These are phyloP conservation scores for Amblyraja radiata DNA, from an alignment of 2,797 vertebrate genomes.

Conservation along the genomic window DNA sequence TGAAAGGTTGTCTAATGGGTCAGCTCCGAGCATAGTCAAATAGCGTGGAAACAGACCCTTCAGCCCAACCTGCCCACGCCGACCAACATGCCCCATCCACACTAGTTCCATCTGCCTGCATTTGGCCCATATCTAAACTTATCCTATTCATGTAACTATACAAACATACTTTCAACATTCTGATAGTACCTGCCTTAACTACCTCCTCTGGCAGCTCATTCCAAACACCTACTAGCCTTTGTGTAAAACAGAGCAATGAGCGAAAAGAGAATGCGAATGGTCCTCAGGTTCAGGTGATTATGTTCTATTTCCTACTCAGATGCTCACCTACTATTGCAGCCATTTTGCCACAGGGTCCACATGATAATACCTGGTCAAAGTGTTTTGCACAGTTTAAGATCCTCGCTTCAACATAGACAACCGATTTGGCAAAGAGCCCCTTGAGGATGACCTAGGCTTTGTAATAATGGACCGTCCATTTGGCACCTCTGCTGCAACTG, in stretches of 20 bases:
- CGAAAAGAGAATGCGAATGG: neutral
- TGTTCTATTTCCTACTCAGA: neutral
- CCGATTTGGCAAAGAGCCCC: neutral
- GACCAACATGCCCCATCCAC: too few relatives aligned
- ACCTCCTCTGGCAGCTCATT: too few relatives aligned
- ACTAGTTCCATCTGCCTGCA: too few relatives aligned
- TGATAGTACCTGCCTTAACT: too few relatives aligned
- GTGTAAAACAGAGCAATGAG: neutral
- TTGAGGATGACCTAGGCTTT: constrained; percentile 16
- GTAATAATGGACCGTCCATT: neutral
- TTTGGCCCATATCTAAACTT: too few relatives aligned
- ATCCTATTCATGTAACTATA: too few relatives aligned
- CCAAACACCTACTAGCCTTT: too few relatives aligned
- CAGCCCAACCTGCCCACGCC: too few relatives aligned
- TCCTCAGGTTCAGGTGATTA: neutral
- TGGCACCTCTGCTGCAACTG: neutral
- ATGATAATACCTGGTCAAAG: constrained; percentile 15
- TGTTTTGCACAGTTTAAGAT: neutral
- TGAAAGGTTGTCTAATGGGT: neutral
- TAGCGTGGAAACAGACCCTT: neutral
- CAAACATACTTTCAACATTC: too few relatives aligned
- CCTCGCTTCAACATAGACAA: too few relatives aligned
- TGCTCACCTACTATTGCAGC: neutral
- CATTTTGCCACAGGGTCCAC: neutral
- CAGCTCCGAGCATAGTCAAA: neutral